phyloP scores from a whole-genome alignment of 1,140 invertebrate species.

The Hyphantria cunea region DNA sequence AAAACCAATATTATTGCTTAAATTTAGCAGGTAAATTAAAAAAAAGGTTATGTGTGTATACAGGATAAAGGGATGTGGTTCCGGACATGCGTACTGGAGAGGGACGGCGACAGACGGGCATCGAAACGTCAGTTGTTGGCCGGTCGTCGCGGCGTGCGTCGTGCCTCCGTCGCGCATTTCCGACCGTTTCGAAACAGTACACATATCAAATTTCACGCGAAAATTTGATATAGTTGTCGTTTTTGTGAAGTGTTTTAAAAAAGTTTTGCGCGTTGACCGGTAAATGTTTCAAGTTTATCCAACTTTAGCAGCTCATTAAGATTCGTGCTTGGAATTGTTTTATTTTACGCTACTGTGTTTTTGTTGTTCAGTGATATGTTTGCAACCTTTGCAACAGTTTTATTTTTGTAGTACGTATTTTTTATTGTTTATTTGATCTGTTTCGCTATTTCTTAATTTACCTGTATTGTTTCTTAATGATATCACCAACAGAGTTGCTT shows the following conservation, averaged over 20 bases:
- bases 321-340: conserved; percentile 58
- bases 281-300: conserved; percentile 60
- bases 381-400: conserved; percentile 41
- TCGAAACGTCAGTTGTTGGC: conserved; percentile 62
- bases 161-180: conserved; percentile 27
- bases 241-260: conserved; percentile 61
- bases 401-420: conserved; percentile 63
- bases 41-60: conserved; percentile 55
- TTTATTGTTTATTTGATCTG: conserved; percentile 34
- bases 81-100: conserved; percentile 74
- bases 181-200: conserved; percentile 50
- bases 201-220: conserved; percentile 79
- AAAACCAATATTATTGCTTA: conserved; percentile 16
- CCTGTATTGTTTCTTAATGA: conserved; percentile 52
- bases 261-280: conserved; percentile 63
- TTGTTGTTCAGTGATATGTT: conserved; percentile 67
- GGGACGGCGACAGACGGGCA: conserved; percentile 60
- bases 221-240: conserved; percentile 79
- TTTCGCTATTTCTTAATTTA: conserved; percentile 35
- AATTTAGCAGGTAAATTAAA: conserved; percentile 34
- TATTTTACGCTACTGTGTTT: conserved; percentile 56
- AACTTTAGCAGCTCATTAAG: conserved; percentile 45
- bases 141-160: conserved; percentile 55
- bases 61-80: conserved; percentile 61
- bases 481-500: conserved; percentile 75